A percentile compares a stretch with the other conserved stretches of the same genome.
Conservation (phyloP, 53 echinoderm and acorn worm species). For the Zoroaster sp. region DNA sequence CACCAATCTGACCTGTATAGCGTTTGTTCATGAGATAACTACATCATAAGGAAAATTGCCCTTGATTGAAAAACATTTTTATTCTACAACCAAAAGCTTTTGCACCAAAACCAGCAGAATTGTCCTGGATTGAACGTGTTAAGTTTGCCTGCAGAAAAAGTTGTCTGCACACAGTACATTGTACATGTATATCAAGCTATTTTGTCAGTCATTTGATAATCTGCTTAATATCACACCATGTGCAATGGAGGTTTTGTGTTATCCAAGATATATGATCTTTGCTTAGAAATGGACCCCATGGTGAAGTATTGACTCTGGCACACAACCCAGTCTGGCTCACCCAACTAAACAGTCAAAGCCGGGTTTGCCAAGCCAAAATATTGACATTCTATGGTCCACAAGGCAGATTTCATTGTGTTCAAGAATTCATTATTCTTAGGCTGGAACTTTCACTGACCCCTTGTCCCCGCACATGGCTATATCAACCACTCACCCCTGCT, state of each 20-base stretch:
- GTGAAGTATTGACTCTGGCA: not conserved
- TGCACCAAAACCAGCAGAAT: no score
- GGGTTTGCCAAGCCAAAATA: slow-evolving; percentile 32
- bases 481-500: not conserved
- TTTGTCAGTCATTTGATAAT: no score
- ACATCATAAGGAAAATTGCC: no score
- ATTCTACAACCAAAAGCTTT: no score
- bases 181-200: no score
- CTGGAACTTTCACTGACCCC: slow-evolving; percentile 11
- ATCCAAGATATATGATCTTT: not conserved
- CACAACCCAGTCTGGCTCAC: not conserved
- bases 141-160: no score
- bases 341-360: not conserved
- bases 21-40: no score
- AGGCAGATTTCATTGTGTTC: not conserved
- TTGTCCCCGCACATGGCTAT: not conserved
- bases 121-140: no score
- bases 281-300: not conserved
- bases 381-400: slow-evolving; percentile 41
- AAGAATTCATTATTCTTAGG: not conserved
- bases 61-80: no score
- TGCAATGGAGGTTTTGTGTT: no score
- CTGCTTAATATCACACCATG: no score
- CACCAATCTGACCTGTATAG: no score
- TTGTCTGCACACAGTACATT: not conserved